Evolutionary conservation across 2,113 vertebrate genomes (phyloP), one percentile per base, ranked within the genome.

Genomic region (Urocynchramus pylzowi): DNA sequence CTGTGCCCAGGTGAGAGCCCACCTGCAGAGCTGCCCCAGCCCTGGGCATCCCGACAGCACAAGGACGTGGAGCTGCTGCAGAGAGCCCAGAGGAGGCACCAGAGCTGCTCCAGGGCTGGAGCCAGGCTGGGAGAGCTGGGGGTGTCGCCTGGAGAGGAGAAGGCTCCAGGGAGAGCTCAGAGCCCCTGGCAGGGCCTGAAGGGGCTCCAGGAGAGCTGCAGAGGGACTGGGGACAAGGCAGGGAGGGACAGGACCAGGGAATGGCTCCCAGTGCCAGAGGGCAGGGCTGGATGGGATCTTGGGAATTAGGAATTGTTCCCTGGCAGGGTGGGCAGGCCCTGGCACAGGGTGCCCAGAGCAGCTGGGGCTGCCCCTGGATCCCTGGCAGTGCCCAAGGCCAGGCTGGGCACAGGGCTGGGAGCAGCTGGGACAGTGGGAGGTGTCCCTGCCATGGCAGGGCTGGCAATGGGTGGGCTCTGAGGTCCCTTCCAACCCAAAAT

Each of bases 381-480:
- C 69, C 69, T 74, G 82, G 50, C 15, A 84, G 68, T 64, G 68
- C 11, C 67, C 45, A 12, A 70, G 37, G 80, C 54, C 56, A 31
- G 56, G 56, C 1, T 70, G 80, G 64, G 49, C 5, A 28, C n/a
- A n/a, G n/a, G n/a, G n/a, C n/a, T n/a, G n/a, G n/a, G n/a, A n/a
- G n/a, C n/a, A n/a, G n/a, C n/a, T 27, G 27, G 30, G 28, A 3
- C 5, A 13, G 31, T 19, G 63, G 53, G 0, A 69, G 63, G 63
- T 37, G 84, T 45, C 74, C 19, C 47, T 68, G 73, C 50, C 65
- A 7, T 6, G 65, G n/a, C 49, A 47, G 20, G 39, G 56, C 28
- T 20, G 47, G 16, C 3, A 24, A 12, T 16, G 23, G 47, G 0
- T 5, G 56, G 7, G 41, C 1, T 63, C 2, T 45, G 1, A 17